Evolutionary conservation across 2,888 invertebrate genomes (phyloP).

Genomic region (Clusia tigrina): DNA sequence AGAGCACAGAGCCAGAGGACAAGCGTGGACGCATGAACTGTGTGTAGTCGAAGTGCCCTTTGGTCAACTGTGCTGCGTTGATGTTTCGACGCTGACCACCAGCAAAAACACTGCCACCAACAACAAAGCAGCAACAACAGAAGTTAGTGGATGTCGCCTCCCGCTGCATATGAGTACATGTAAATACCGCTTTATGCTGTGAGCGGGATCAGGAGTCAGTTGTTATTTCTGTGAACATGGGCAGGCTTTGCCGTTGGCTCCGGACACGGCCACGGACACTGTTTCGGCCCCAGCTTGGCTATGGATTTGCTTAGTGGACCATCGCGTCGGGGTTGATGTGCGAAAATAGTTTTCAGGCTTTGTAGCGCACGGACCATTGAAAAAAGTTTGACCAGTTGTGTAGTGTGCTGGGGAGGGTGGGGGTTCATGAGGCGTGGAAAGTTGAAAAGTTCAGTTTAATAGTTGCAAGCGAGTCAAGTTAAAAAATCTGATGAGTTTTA

Average conservation of each 20-base stretch:
- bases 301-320: slow-evolving; percentile 24
- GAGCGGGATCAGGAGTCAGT: slow-evolving; percentile 29
- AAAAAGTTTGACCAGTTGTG: slow-evolving; percentile 11
- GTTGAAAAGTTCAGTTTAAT: not conserved
- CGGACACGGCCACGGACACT: too few relatives aligned
- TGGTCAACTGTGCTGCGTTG: not conserved
- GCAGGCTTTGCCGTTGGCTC: too few relatives aligned
- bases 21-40: not conserved
- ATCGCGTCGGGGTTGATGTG: not conserved
- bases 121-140: not conserved
- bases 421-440: slow-evolving; percentile 6
- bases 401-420: too few relatives aligned
- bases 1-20: not conserved
- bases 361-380: not conserved
- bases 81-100: not conserved
- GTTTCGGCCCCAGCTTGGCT: too few relatives aligned
- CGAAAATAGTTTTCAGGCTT: slow-evolving; percentile 12
- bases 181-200: not conserved
- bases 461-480: not conserved
- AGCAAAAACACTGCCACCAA: not conserved
- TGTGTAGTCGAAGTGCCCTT: not conserved
- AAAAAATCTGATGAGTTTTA: not conserved
- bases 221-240: slow-evolving; percentile 33
- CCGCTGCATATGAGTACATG: not conserved
- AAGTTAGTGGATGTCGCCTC: not conserved